Base-by-base conservation (phyloP, 2,797 vertebrate species). In the Sebastes steindachneri region DNA sequence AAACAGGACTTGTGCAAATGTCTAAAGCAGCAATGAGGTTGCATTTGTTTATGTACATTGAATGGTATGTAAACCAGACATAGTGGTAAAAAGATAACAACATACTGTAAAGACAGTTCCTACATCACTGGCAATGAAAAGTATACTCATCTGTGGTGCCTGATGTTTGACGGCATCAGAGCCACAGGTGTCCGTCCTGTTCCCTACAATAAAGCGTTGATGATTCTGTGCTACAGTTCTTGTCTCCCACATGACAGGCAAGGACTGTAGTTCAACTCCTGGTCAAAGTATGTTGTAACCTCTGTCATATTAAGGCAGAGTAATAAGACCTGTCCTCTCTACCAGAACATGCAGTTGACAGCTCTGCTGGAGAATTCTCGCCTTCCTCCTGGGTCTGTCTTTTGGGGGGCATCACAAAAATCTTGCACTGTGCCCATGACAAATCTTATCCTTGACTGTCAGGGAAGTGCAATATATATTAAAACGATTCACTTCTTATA, bases 271-370 rank as follows among this genome's bases (percentile, higher is more conserved):
- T 81, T 85, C 82, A 86, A 83, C 45, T 84, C 58, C 57, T 73
- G 71, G 79, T 86, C 81, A 82, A 86, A 80, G 29, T 53, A 10
- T 75, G 62, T 70, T 75, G 29, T 68, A 77, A 81, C 79, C 68
- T 75, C 82, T 85, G 85, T 86, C 82, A 79, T 65, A 69, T 74
- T 60, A 51, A 73, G 28, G 48, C 76, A 55, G 33, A 31, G n/a
- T 79, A 80, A 79, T 73, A 66, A 72, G 65, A 73, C 63, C 23
- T 54, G 73, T 69, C 62, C 21, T 79, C 41, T 65, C 45, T 48
- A 53, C 17, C 35, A 57, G 45, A 73, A 82, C 41, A 71, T 35
- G 37, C 23, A 37, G 64, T 19, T 79, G 84, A 83, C 71, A 84
- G 78, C 55, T 76, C 58, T 68, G 48, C 48, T 23, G 62, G 73